These are phyloP conservation scores for Macrosiphum euphorbiae DNA, from an alignment of 2,888 invertebrate genomes.

Conservation along the genomic window DNA sequence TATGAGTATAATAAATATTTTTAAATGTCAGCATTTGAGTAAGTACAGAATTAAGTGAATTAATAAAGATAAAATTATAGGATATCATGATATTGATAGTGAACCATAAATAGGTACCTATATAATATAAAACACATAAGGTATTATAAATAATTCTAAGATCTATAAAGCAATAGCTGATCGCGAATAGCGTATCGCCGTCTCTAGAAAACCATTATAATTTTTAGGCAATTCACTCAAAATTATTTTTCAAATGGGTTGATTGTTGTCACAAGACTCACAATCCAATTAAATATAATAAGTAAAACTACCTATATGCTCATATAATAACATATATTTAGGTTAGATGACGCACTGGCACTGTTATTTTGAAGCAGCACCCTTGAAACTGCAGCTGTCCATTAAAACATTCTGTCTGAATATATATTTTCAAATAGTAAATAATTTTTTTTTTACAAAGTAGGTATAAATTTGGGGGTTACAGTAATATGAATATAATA, in stretches of 20 bases:
- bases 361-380: not conserved
- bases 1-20: no score
- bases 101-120: no score
- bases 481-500: not conserved
- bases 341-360: not conserved
- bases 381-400: not conserved
- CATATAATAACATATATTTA: not conserved
- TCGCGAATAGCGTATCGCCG: not conserved
- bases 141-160: not conserved
- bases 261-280: not conserved
- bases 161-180: not conserved
- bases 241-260: not conserved
- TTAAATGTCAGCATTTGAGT: no score
- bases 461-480: not conserved
- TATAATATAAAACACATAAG: not conserved
- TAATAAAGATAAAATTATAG: no score
- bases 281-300: not conserved
- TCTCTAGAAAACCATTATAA: not conserved
- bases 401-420: not conserved
- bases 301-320: not conserved
- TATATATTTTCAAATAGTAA: not conserved
- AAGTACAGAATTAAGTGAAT: no score
- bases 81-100: no score
- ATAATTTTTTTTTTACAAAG: not conserved
- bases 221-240: not conserved